These are phyloP conservation scores for Agrypnia vestita DNA, from an alignment of 1,140 invertebrate species.

Conservation along the genomic window DNA sequence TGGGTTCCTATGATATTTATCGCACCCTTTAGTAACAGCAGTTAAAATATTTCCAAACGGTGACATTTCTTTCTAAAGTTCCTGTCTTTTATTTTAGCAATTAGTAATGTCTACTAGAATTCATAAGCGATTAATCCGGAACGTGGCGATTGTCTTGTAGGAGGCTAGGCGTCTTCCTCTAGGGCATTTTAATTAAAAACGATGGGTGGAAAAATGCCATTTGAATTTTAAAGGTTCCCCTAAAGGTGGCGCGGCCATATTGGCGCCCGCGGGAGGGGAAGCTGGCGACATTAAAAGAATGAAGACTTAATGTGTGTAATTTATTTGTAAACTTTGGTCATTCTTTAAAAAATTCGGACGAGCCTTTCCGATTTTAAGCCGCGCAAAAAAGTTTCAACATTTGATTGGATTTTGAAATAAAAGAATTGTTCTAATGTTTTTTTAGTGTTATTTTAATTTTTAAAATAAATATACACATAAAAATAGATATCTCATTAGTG, in stretches of 20 bases:
- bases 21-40: too few relatives aligned
- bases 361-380: neutral
- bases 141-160: neutral
- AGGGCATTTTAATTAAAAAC: neutral
- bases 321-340: neutral
- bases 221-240: neutral
- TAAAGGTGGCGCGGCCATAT: neutral
- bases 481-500: too few relatives aligned
- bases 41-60: too few relatives aligned
- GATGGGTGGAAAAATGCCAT: neutral
- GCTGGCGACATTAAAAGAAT: neutral
- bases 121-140: neutral
- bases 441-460: too few relatives aligned
- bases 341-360: neutral
- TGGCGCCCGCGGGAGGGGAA: neutral
- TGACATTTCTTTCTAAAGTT: too few relatives aligned
- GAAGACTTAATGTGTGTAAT: conserved; percentile 1
- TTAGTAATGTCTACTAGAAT: neutral
- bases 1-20: too few relatives aligned
- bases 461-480: too few relatives aligned
- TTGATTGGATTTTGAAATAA: too few relatives aligned
- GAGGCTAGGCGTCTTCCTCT: neutral
- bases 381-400: too few relatives aligned
- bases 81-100: neutral
- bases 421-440: too few relatives aligned